phyloP scores from a whole-genome alignment of 2,888 invertebrate genomes.

The Toxonevra muliebris region DNA sequence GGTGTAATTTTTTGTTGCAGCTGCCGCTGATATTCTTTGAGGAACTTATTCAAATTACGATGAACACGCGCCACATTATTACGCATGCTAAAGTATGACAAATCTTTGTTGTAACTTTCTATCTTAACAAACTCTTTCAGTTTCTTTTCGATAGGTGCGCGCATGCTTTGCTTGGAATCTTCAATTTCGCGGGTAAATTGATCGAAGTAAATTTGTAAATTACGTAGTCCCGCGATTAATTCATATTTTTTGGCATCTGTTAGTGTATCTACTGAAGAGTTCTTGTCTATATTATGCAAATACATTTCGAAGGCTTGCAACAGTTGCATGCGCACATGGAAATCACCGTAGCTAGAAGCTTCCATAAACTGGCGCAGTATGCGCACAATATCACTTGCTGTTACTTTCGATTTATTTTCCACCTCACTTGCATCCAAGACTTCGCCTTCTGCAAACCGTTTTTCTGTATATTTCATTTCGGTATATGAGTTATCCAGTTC shows the following conservation, averaged over 20 bases:
- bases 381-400: conserved; percentile 61
- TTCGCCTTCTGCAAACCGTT: conserved; percentile 54
- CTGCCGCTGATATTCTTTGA: conserved; percentile 82
- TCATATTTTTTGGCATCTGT: conserved; percentile 19
- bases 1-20: conserved; percentile 61
- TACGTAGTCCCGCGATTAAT: conserved; percentile 78
- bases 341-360: conserved; percentile 85
- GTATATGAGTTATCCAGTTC: conserved; percentile 49
- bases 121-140: conserved; percentile 94
- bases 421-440: conserved; percentile 41
- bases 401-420: conserved; percentile 49
- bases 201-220: conserved; percentile 82
- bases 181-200: conserved; percentile 78
- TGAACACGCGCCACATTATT: conserved; percentile 90
- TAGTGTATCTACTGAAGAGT: conserved; percentile 36
- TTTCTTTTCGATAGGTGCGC: conserved; percentile 89
- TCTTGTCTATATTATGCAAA: conserved; percentile 68
- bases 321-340: conserved; percentile 78
- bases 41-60: conserved; percentile 84
- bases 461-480: conserved; percentile 51
- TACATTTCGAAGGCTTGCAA: conserved; percentile 86
- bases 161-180: conserved; percentile 72
- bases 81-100: conserved; percentile 93
- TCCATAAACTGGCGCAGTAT: conserved; percentile 85
- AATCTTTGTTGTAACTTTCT: conserved; percentile 91